Conservation (phyloP, 2,888 invertebrate species). For the Gymnosoma rotundatum region DNA sequence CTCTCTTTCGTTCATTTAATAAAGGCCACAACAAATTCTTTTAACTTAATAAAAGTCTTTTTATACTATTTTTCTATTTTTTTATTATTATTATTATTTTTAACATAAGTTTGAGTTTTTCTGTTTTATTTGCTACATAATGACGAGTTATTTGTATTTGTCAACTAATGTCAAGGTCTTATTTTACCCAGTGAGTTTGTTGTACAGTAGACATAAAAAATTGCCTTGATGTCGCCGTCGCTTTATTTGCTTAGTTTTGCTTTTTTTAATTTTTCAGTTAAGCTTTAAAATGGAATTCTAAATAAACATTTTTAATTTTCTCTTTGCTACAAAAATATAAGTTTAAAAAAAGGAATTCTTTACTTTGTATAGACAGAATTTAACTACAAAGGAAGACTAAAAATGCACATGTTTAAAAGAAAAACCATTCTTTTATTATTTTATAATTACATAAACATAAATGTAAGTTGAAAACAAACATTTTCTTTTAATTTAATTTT, state of each 20-base stretch:
- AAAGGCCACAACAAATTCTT: conserved; percentile 21
- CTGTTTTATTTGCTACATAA: background rate
- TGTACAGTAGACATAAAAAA: conserved; percentile 4
- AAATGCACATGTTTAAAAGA: too few species aligned
- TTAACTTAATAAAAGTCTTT: conserved; percentile 15
- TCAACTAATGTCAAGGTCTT: conserved; percentile 51
- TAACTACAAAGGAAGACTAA: too few species aligned
- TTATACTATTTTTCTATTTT: background rate
- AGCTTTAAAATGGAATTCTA: conserved; percentile 14
- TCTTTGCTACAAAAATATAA: background rate
- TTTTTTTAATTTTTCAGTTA: conserved; percentile 9
- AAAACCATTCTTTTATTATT: too few species aligned
- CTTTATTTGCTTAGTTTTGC: background rate
- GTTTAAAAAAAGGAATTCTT: background rate
- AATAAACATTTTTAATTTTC: conserved; percentile 15
- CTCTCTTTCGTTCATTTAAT: background rate
- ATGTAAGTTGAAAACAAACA: too few species aligned
- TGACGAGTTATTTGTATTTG: conserved; percentile 30
- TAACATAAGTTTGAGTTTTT: background rate
- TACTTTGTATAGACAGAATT: background rate
- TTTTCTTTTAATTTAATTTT: too few species aligned
- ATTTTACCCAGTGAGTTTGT: conserved; percentile 8
- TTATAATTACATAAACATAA: too few species aligned
- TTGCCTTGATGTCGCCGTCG: background rate
- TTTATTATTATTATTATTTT: background rate